Evolutionary conservation across 2,113 vertebrate genomes (phyloP).

Genomic region (Cebus imitator): DNA sequence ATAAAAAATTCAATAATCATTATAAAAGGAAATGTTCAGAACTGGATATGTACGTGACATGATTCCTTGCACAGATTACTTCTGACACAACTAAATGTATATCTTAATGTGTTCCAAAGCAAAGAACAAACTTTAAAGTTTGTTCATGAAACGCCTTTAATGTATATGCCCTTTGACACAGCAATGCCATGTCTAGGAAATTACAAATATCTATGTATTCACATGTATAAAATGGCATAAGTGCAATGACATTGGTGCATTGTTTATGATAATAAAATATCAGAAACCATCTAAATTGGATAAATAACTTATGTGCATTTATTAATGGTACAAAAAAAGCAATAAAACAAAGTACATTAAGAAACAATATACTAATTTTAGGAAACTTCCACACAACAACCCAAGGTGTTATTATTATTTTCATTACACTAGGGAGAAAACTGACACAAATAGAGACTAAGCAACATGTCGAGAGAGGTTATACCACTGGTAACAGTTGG

Average conservation of each 20-base stretch:
- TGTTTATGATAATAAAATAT: neutral
- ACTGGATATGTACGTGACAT: neutral
- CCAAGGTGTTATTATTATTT: neutral
- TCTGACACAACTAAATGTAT: neutral
- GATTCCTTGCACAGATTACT: neutral
- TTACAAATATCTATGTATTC: neutral
- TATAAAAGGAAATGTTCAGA: neutral
- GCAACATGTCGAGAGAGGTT: neutral
- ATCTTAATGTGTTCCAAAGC: neutral
- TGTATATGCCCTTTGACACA: neutral
- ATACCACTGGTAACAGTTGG: neutral
- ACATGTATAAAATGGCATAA: neutral
- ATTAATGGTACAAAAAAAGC: neutral
- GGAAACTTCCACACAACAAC: neutral
- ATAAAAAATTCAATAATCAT: neutral
- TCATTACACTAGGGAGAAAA: neutral
- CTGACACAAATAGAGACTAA: neutral
- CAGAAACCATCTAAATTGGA: neutral
- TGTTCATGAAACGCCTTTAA: neutral
- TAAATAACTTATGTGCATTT: neutral
- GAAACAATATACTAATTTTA: neutral
- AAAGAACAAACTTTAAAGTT: neutral
- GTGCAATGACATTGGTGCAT: neutral
- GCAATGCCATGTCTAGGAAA: neutral
- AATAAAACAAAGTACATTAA: neutral